Evolutionary conservation across 2,888 invertebrate genomes (phyloP).

Genomic region (Ochropleura leucogaster): DNA sequence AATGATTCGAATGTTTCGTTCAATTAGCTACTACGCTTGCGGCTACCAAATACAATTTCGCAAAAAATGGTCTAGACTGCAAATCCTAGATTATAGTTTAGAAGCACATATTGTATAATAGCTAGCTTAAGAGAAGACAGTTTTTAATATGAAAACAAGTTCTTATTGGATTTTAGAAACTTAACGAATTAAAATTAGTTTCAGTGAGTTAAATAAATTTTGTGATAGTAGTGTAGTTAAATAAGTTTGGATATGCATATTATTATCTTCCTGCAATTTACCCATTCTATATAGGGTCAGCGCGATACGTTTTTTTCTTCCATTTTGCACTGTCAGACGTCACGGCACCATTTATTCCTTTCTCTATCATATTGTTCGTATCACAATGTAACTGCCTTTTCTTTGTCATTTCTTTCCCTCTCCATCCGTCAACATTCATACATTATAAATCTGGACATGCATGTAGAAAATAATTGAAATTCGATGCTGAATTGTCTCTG

Average conservation of each 20-base stretch:
- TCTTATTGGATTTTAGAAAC: constrained; percentile 25
- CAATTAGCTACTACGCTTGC: constrained; percentile 52
- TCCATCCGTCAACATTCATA: too few species aligned
- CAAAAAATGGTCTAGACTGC: constrained; percentile 64
- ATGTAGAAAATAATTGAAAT: not conserved
- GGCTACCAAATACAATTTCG: constrained; percentile 53
- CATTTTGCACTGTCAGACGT: too few species aligned
- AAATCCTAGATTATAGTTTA: constrained; percentile 55
- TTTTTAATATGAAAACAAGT: constrained; percentile 21
- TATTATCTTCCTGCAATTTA: too few species aligned
- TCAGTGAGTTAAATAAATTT: constrained; percentile 19
- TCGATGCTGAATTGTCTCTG: not conserved
- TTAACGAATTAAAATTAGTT: constrained; percentile 1
- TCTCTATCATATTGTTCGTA: too few species aligned
- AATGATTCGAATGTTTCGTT: constrained; percentile 27
- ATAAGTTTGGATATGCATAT: not conserved
- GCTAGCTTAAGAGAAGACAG: constrained; percentile 49
- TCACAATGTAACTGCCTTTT: too few species aligned
- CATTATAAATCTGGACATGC: not conserved
- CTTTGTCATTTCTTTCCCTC: too few species aligned
- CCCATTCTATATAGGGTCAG: too few species aligned
- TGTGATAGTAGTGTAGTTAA: not conserved
- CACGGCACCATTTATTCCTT: too few species aligned
- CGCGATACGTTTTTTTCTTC: too few species aligned
- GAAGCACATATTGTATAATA: constrained; percentile 53